Evolutionary conservation across 2,113 vertebrate genomes (phyloP).

Genomic region (Hirundichthys speculiger): DNA sequence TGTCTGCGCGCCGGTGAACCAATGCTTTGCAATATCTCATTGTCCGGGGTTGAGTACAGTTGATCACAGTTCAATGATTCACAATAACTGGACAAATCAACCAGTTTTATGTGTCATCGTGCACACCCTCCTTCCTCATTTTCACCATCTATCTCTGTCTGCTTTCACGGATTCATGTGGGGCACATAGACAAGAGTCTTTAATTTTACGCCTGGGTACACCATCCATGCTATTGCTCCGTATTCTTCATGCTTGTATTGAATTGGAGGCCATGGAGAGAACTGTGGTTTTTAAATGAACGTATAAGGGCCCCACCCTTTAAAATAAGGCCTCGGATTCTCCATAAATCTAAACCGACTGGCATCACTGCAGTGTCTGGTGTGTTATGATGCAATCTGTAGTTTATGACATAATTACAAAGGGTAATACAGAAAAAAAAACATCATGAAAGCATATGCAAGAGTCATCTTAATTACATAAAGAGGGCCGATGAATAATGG

Average conservation of each 20-base stretch:
- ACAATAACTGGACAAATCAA: slow-evolving; percentile 52
- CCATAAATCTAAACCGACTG: slow-evolving; percentile 55
- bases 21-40: slow-evolving; percentile 41
- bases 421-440: slow-evolving; percentile 35
- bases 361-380: slow-evolving; percentile 30
- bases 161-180: slow-evolving; percentile 65
- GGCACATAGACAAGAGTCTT: slow-evolving; percentile 67
- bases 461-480: slow-evolving; percentile 63
- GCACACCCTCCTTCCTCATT: slow-evolving; percentile 24
- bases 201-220: slow-evolving; percentile 77
- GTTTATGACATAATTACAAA: slow-evolving; percentile 65
- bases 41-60: slow-evolving; percentile 34
- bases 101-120: slow-evolving; percentile 50
- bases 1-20: slow-evolving; percentile 2
- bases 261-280: slow-evolving; percentile 48
- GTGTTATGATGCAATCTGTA: slow-evolving; percentile 35
- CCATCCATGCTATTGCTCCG: slow-evolving; percentile 62
- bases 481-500: slow-evolving; percentile 60
- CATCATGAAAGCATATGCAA: slow-evolving; percentile 55
- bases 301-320: slow-evolving; percentile 46
- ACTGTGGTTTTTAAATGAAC: slow-evolving; percentile 55
- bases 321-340: slow-evolving; percentile 20
- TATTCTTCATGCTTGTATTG: slow-evolving; percentile 63
- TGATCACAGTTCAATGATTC: slow-evolving; percentile 49
- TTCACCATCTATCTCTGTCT: slow-evolving; percentile 9